Evolutionary conservation across 2,888 invertebrate species (phyloP), one percentile per base, ranked within the genome.

Genomic region (Autographa gamma): DNA sequence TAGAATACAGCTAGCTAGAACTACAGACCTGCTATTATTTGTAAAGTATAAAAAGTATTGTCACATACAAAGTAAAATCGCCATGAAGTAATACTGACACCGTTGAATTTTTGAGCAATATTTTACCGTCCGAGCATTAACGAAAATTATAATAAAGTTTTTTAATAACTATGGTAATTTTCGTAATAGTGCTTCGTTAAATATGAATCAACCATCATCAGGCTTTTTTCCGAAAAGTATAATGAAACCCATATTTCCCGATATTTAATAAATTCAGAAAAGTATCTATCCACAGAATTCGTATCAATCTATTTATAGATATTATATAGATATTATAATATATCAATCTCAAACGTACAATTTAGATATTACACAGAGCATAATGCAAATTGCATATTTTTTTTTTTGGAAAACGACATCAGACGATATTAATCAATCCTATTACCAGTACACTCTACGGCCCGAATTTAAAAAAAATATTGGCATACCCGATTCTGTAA

Each of bases 141-240:
- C 19, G n/a, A 63, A 60, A 41, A 62, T 59, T 43, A 59, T 41
- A 54, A 31, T 38, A 63, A 41, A 52, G 32, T 58, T 69, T 54
- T 74, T 71, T 63, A 60, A 65, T 62, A 64, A 69, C 31, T 41
- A 63, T 34, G 19, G 41, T 25, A 59, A 56, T 71, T 41, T 14
- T 43, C 43, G 31, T 9, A 56, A 59, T 54, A 56, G 63, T 38
- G 18, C 48, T 58, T 74, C 48, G 72, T 73, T 70, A 67, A 71
- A 60, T 70, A 69, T 64, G 8, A 54, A 70, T 73, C n/a, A 66
- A 68, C 63, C 56, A 62, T 52, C 48, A 56, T 63, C 19, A 19
- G 71, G 63, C 69, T 80, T 60, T 14, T 43, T 43, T 43, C 14
- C 3, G 13, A n/a, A 48, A n/a, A 16, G 14, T 6, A 48, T 41